Conservation (phyloP, 1,140 invertebrate genomes). For the Nomia melanderi region DNA sequence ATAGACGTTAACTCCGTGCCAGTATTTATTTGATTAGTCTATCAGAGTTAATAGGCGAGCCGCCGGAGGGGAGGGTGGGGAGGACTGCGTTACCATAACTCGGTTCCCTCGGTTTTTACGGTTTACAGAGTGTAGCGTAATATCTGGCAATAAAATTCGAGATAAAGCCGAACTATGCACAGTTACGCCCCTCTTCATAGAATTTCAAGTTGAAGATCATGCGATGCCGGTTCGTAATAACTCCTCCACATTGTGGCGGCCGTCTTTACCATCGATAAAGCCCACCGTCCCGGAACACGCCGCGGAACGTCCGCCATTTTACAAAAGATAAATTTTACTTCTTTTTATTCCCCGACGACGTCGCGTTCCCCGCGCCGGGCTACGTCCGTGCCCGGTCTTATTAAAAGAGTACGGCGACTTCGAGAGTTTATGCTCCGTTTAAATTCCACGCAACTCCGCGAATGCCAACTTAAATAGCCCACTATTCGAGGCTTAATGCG, state of each 20-base stretch:
- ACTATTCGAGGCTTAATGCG: not conserved
- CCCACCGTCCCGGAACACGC: not conserved
- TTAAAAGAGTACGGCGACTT: not conserved
- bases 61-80: no score
- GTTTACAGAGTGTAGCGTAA: no score
- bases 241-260: not conserved
- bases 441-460: not conserved
- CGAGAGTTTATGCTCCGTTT: not conserved
- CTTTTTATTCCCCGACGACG: not conserved
- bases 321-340: conserved; percentile 4
- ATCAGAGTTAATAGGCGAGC: no score
- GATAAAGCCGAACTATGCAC: no score
- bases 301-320: not conserved
- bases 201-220: no score
- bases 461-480: not conserved
- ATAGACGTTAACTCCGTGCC: no score
- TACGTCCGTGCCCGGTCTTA: no score
- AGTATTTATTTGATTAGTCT: no score
- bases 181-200: no score
- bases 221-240: not conserved
- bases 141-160: no score
- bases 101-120: no score
- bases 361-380: not conserved
- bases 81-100: no score
- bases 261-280: not conserved